phyloP scores from a whole-genome alignment of 92 coral and sea anemone species.

The Phenganax subtilis region DNA sequence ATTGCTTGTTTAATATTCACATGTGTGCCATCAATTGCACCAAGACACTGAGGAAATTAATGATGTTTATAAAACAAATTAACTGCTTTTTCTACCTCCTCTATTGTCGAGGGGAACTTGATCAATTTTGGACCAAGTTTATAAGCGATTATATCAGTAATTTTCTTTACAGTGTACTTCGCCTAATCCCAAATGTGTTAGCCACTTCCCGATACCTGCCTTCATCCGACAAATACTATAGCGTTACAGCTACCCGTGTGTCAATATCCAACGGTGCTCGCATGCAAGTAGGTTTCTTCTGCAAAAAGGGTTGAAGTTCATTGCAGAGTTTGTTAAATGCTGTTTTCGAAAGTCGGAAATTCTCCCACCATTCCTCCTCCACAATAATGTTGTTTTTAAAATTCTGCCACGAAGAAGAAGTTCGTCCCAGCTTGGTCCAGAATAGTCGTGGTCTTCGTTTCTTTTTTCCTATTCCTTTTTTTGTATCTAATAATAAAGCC shows the following conservation, averaged over 20 bases:
- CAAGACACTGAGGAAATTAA: conserved; percentile 5
- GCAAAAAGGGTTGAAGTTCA: conserved; percentile 1
- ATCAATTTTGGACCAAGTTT: conserved; percentile 6
- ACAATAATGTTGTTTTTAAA: conserved; percentile 19
- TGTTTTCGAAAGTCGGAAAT: conserved; percentile 14
- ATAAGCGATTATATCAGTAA: neutral
- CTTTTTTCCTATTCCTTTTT: too few relatives aligned
- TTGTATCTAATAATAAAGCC: too few relatives aligned
- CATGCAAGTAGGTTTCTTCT: conserved; percentile 42
- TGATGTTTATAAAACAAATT: neutral
- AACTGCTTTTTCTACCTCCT: neutral
- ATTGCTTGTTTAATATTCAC: conserved; percentile 34
- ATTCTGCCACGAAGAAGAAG: conserved; percentile 43
- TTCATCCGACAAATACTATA: conserved; percentile 52
- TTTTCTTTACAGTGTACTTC: neutral
- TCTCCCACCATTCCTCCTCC: conserved; percentile 28
- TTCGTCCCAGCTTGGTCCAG: conserved; percentile 36
- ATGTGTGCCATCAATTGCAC: conserved; percentile 35
- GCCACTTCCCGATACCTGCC: conserved; percentile 43
- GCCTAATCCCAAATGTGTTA: conserved; percentile 46
- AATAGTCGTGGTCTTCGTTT: too few relatives aligned
- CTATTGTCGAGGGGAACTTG: conserved; percentile 13
- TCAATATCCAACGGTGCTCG: conserved; percentile 38
- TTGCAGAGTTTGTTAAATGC: conserved; percentile 11
- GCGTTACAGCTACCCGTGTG: conserved; percentile 5